Evolutionary conservation across 2,888 invertebrate genomes (phyloP), one percentile per base, ranked within the genome.

Genomic region (Megaustenia siamemsis): DNA sequence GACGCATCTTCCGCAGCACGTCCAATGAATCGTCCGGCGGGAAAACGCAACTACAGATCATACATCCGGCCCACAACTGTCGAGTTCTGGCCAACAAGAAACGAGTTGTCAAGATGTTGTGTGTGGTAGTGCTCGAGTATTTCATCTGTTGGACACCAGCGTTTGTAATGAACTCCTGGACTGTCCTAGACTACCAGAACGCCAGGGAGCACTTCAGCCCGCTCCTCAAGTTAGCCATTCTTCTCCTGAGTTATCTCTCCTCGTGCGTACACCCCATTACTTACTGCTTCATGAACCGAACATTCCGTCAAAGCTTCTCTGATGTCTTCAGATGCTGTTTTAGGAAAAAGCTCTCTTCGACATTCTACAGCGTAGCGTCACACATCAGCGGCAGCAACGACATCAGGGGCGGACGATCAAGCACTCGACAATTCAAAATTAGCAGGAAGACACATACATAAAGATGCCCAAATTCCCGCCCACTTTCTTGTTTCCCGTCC

Each of bases 81-180:
- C 86, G 86, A 40, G 83, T 86, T 0, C 84, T 90, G 28, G 69
- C 86, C 49, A 90, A 89, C 87, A 86, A 90, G 89, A 91, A 90
- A 86, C 86, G 92, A 10, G 92, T 92, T 83, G 92, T 93, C 86
- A 95, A 97, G 90, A 98, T 98, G 98, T 95, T 98, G 71, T 97
- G 97, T 90, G 97, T 97, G 8, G 96, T 98, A 24, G 97, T 98
- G 15, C 94, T 97, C 78, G 97, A 97, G 92, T 98, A 98, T 93
- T 98, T 98, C 94, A 95, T 97, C 24, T 98, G 97, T 93, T 98
- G 98, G 97, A 96, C 97, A 0, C 98, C 98, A 0, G 93, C 97
- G 1, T 97, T 97, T 90, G 96, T 96, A 15, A 95, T 97, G 88
- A 97, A 97, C 93, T 97, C 97, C 0, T 95, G 95, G 95, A 96